Conservation (phyloP, 2,888 invertebrate species). For the Aethes cnicana region DNA sequence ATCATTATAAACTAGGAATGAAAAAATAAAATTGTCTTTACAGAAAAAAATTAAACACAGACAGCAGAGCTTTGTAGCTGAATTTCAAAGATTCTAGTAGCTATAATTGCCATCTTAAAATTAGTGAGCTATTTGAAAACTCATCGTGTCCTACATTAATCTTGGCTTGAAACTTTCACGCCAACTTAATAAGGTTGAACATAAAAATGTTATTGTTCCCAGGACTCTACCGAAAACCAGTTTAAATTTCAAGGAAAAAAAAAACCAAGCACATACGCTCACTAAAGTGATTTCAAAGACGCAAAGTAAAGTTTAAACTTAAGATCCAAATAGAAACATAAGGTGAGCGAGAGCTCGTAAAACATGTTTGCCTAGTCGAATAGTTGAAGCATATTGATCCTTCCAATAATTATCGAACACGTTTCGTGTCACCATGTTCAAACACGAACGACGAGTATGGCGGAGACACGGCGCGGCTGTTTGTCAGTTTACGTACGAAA, state of each 20-base stretch:
- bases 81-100: no score
- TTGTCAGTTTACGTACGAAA: constrained; percentile 75
- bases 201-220: no score
- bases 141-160: no score
- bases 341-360: constrained; percentile 67
- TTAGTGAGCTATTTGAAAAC: no score
- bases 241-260: neutral
- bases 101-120: no score
- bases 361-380: constrained; percentile 73
- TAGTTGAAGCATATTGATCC: constrained; percentile 80
- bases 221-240: neutral
- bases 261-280: constrained; percentile 2
- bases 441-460: constrained; percentile 72
- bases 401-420: constrained; percentile 83
- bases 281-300: constrained; percentile 37
- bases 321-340: constrained; percentile 78
- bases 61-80: no score
- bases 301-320: constrained; percentile 70
- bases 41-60: no score
- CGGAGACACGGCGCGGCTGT: constrained; percentile 63
- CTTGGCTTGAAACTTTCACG: no score
- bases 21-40: no score
- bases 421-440: constrained; percentile 80
- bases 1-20: neutral
- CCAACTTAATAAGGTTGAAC: no score